Conservation (phyloP, 1,140 invertebrate species). For the Linepithema humile region DNA sequence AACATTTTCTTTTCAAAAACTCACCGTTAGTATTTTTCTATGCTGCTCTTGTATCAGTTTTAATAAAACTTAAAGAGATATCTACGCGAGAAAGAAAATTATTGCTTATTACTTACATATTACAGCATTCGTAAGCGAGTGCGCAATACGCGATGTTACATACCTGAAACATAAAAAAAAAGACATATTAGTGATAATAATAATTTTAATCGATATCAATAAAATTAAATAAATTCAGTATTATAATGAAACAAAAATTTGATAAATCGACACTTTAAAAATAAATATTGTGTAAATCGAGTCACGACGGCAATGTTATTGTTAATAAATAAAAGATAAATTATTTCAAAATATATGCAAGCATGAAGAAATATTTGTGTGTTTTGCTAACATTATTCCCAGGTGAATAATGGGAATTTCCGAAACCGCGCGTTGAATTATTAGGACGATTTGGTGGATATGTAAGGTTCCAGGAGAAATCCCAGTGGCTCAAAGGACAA, state of each 20-base stretch:
- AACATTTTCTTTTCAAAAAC: background rate
- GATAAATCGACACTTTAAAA: background rate
- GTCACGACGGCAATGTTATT: background rate
- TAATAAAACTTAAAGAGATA: background rate
- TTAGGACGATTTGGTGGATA: background rate
- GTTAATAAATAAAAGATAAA: background rate
- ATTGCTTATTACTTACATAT: background rate
- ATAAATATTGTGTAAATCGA: background rate
- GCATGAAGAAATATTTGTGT: background rate
- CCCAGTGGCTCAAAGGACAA: slow-evolving; percentile 20
- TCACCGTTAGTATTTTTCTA: background rate
- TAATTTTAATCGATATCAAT: background rate
- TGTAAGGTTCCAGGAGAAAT: slow-evolving; percentile 13
- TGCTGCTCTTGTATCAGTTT: background rate
- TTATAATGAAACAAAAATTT: background rate
- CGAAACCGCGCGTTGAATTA: background rate
- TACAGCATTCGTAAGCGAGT: background rate
- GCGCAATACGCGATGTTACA: background rate
- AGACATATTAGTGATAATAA: background rate
- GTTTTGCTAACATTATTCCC: background rate
- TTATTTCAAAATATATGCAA: background rate
- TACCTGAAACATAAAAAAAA: slow-evolving; percentile 56
- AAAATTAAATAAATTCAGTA: background rate
- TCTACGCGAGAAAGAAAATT: background rate
- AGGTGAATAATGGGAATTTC: background rate